phyloP scores from a whole-genome alignment of 2,113 vertebrate species.

The Leucoraja erinaceus region DNA sequence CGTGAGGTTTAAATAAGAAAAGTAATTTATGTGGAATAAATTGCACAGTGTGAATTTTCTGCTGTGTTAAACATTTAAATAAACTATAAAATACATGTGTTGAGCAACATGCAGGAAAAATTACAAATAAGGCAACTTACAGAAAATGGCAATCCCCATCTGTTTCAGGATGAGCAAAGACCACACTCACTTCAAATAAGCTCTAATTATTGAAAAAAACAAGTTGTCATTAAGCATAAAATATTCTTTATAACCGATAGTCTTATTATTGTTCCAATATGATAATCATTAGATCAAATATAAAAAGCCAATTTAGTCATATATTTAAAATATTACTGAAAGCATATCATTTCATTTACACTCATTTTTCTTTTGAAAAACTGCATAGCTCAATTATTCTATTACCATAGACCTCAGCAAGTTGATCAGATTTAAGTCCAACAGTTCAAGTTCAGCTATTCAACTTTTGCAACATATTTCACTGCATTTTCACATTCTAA shows the following conservation, averaged over 20 bases:
- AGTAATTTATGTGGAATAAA: not conserved
- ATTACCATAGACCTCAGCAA: not conserved
- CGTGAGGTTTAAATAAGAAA: not conserved
- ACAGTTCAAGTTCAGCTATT: not conserved
- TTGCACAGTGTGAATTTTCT: not conserved
- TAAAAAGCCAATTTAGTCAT: not conserved
- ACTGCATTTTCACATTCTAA: not conserved
- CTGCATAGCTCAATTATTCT: not conserved
- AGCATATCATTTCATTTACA: not conserved
- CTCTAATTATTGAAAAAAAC: constrained; percentile 62
- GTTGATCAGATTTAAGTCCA: not conserved
- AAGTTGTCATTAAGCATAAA: not conserved
- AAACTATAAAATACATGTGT: not conserved
- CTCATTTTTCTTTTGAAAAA: not conserved
- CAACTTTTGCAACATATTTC: not conserved
- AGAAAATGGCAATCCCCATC: constrained; percentile 88
- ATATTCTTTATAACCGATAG: not conserved
- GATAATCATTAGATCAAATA: not conserved
- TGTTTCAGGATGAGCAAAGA: constrained; percentile 82
- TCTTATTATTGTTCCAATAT: not conserved
- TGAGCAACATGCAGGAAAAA: not conserved
- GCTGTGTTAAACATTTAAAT: not conserved
- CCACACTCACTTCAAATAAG: constrained; percentile 80
- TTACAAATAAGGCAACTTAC: constrained; percentile 60
- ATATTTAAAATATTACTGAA: constrained; percentile 8